Conservation (phyloP, 2,113 vertebrate species). For the Opisthocomus hoazin region DNA sequence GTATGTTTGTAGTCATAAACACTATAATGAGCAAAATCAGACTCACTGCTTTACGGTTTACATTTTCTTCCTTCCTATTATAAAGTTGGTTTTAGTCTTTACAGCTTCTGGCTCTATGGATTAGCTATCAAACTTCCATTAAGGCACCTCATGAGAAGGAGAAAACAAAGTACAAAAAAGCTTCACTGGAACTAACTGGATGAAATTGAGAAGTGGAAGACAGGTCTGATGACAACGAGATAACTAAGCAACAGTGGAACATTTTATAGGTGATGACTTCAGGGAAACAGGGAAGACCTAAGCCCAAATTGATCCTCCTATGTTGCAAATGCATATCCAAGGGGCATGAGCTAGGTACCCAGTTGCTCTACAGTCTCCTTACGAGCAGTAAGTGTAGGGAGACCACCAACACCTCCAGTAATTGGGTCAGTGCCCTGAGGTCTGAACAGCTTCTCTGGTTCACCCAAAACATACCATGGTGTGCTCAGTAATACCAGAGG, state of each 20-base stretch:
- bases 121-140: neutral
- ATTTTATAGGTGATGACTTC: neutral
- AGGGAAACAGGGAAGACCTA: neutral
- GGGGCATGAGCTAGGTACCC: neutral
- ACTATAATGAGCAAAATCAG: neutral
- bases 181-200: neutral
- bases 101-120: neutral
- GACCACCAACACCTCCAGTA: neutral
- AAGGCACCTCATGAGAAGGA: neutral
- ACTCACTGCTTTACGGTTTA: neutral
- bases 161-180: neutral
- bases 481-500: neutral
- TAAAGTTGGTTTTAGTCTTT: neutral
- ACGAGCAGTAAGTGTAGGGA: neutral
- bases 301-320: neutral
- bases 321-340: neutral
- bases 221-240: neutral
- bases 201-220: neutral
- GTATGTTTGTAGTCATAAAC: neutral
- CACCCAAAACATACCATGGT: accelerated
- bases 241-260: neutral
- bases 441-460: neutral
- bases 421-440: neutral
- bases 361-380: neutral
- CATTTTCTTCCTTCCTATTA: neutral